Percentiles rank a stretch among this genome's conserved stretches.
Evolutionary conservation across 2,113 vertebrate species (phyloP).

Genomic region (Pelobates fuscus): DNA sequence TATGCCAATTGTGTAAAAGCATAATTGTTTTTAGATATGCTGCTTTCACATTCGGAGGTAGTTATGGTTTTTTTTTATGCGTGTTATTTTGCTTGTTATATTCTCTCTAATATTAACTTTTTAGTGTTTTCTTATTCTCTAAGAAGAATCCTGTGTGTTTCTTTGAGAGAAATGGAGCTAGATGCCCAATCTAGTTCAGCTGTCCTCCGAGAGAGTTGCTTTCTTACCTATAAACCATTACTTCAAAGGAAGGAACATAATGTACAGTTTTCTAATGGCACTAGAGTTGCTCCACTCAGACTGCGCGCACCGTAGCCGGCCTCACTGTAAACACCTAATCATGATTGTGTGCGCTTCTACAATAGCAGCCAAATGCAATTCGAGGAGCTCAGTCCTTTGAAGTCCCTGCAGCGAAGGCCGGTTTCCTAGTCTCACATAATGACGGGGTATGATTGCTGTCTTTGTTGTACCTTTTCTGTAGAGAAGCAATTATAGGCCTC

Average conservation of each 20-base stretch:
- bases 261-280: conserved; percentile 99
- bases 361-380: conserved; percentile 99
- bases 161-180: conserved; percentile 77
- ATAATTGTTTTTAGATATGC: conserved; percentile 28
- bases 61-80: conserved; percentile 18
- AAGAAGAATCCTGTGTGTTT: conserved; percentile 81
- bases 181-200: conserved; percentile 60
- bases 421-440: conserved; percentile 94
- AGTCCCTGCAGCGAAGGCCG: conserved; percentile 93
- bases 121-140: conserved; percentile 71
- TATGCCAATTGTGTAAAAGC: conserved; percentile 19
- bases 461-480: conserved; percentile 97
- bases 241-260: conserved; percentile 99
- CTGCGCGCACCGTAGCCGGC: conserved; percentile 89
- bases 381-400: conserved; percentile 95
- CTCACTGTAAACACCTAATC: conserved; percentile 99
- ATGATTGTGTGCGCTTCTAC: conserved; percentile 94
- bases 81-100: conserved; percentile 12
- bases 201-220: conserved; percentile 86
- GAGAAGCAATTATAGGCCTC: conserved; percentile 96
- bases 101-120: conserved; percentile 77
- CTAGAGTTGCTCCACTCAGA: conserved; percentile 96
- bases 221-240: conserved; percentile 87
- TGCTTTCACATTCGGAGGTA: not conserved
- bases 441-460: conserved; percentile 92